These are phyloP conservation scores for Trichonephila clavata DNA, from an alignment of 1,140 invertebrate species.

Conservation along the genomic window DNA sequence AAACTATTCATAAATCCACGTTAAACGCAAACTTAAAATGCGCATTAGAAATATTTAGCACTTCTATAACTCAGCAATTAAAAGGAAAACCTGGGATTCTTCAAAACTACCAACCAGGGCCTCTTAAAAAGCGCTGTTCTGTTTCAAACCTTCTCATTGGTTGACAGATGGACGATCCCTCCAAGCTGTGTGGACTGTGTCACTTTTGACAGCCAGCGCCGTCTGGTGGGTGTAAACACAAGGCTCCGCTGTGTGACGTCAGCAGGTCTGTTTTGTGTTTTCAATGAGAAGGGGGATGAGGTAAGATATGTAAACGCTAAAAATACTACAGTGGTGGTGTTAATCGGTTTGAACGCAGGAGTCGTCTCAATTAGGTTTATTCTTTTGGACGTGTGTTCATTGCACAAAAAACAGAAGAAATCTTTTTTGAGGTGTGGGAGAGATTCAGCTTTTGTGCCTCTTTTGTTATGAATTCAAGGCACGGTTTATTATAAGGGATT, in stretches of 20 bases:
- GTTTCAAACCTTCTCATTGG: constrained; percentile 60
- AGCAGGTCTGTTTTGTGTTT: constrained; percentile 57
- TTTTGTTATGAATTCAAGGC: too few species aligned
- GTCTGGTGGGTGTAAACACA: constrained; percentile 68
- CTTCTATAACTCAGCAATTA: constrained; percentile 69
- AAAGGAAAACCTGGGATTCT: constrained; percentile 50
- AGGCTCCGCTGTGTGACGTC: constrained; percentile 45
- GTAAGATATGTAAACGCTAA: constrained; percentile 24
- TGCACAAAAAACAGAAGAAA: too few species aligned
- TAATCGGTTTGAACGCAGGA: constrained; percentile 48
- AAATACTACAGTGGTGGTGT: constrained; percentile 51
- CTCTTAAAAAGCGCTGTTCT: constrained; percentile 60
- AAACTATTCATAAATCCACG: constrained; percentile 48
- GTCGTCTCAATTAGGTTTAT: constrained; percentile 42
- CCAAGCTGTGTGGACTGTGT: constrained; percentile 47
- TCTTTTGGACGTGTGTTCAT: background rate
- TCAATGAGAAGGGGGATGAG: background rate
- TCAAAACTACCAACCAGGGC: constrained; percentile 51
- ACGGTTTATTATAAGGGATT: too few species aligned
- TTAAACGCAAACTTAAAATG: constrained; percentile 42
- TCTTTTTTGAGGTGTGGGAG: background rate
- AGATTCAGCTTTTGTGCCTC: too few species aligned
- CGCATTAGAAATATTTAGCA: constrained; percentile 53
- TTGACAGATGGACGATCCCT: constrained; percentile 63
- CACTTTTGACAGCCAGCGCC: constrained; percentile 68